Percentiles rank a stretch among this genome's conserved stretches.
Evolutionary conservation across 2,888 invertebrate genomes (phyloP).

Genomic region (Leptodirus hochenwartii): DNA sequence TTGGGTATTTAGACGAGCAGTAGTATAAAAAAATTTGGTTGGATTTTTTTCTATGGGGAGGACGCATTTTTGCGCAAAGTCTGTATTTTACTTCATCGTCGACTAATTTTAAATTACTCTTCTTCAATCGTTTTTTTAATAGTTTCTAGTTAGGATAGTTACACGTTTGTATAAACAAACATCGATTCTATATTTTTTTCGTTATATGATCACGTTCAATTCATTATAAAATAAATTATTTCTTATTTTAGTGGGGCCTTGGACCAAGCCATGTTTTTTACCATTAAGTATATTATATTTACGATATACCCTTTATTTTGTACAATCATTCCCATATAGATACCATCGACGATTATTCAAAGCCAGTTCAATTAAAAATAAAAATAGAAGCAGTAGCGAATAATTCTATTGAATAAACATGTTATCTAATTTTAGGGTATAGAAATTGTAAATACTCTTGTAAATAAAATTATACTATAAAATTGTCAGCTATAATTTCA

Average conservation of each 20-base stretch:
- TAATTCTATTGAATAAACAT: slow-evolving; percentile 3
- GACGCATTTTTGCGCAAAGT: too few species aligned
- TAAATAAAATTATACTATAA: slow-evolving; percentile 11
- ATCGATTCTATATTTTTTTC: too few species aligned
- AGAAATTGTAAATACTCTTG: slow-evolving; percentile 14
- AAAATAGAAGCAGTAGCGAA: too few species aligned
- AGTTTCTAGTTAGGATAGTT: background rate
- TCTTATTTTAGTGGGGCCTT: background rate
- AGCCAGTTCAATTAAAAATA: too few species aligned
- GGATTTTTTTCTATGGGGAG: too few species aligned
- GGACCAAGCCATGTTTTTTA: slow-evolving; percentile 6
- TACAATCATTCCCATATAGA: slow-evolving; percentile 14
- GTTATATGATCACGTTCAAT: too few species aligned
- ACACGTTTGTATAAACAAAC: background rate
- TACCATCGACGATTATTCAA: background rate
- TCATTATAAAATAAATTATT: too few species aligned
- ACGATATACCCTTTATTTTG: slow-evolving; percentile 9
- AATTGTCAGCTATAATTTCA: too few species aligned
- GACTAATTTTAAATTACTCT: background rate
- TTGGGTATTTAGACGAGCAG: too few species aligned
- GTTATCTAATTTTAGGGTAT: slow-evolving; percentile 12
- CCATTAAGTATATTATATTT: slow-evolving; percentile 6
- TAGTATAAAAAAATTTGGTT: too few species aligned
- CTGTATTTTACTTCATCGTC: too few species aligned
- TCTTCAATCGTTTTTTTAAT: background rate